phyloP scores from a whole-genome alignment of 2,888 invertebrate species.

The Zootermopsis nevadensis region DNA sequence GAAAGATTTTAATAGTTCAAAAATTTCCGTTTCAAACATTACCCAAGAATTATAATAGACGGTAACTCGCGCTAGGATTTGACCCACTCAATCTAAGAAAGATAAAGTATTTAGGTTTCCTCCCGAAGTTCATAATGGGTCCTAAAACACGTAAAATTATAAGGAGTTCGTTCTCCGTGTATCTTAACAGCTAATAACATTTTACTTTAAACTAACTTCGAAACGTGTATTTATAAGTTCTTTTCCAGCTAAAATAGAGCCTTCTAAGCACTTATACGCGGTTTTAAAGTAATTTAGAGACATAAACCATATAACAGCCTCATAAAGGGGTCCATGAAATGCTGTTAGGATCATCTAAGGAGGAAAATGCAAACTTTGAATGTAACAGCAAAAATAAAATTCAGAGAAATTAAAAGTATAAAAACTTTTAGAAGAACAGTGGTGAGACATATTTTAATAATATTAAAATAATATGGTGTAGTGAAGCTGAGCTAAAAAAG shows the following conservation, averaged over 20 bases:
- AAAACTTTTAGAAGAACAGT: too few relatives aligned
- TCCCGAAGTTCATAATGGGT: not conserved
- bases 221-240: not conserved
- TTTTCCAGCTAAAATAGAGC: not conserved
- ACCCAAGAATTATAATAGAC: too few relatives aligned
- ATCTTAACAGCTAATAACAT: not conserved
- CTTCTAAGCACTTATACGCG: not conserved
- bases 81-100: too few relatives aligned
- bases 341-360: not conserved
- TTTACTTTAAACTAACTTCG: not conserved
- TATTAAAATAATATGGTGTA: too few relatives aligned
- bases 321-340: too few relatives aligned
- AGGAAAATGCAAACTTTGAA: not conserved
- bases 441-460: too few relatives aligned
- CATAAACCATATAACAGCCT: not conserved
- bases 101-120: not conserved
- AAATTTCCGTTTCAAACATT: too few relatives aligned
- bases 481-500: too few relatives aligned
- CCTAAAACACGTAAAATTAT: not conserved
- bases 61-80: too few relatives aligned
- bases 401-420: too few relatives aligned
- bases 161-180: not conserved
- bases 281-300: not conserved
- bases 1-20: too few relatives aligned
- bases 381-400: too few relatives aligned